phyloP scores from a whole-genome alignment of 1,140 invertebrate genomes.

The Drosophila bocki region DNA sequence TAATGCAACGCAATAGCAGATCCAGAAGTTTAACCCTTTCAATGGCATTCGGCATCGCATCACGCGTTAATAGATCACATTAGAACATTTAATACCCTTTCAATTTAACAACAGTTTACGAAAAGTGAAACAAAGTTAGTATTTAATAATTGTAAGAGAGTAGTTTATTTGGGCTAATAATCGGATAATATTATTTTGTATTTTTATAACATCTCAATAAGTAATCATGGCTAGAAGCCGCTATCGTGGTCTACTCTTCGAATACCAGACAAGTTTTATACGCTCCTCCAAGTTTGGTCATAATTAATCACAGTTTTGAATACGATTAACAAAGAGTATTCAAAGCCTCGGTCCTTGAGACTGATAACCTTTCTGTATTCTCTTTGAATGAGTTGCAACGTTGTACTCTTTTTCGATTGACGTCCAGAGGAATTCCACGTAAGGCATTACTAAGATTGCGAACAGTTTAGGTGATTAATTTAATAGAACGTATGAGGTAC shows the following conservation, averaged over 20 bases:
- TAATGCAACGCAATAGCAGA: constrained; percentile 34
- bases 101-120: not conserved
- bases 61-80: not conserved
- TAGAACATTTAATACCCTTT: constrained; percentile 1
- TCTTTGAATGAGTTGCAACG: not conserved
- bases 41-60: constrained; percentile 41
- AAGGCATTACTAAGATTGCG: not conserved
- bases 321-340: constrained; percentile 15
- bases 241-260: constrained; percentile 1
- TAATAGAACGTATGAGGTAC: not conserved
- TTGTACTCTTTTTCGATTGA: constrained; percentile 17
- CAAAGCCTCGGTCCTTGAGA: constrained; percentile 1
- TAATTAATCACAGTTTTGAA: constrained; percentile 11
- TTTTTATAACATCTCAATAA: not conserved
- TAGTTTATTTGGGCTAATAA: no score
- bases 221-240: not conserved
- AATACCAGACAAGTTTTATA: constrained; percentile 7
- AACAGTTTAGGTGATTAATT: constrained; percentile 23
- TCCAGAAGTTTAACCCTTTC: constrained; percentile 17
- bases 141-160: not conserved
- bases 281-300: constrained; percentile 2
- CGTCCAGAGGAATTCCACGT: constrained; percentile 26
- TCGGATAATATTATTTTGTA: no score
- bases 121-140: no score
- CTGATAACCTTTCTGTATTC: not conserved